Base-by-base conservation (phyloP, 1,140 invertebrate species). In the Platyura marginata region DNA sequence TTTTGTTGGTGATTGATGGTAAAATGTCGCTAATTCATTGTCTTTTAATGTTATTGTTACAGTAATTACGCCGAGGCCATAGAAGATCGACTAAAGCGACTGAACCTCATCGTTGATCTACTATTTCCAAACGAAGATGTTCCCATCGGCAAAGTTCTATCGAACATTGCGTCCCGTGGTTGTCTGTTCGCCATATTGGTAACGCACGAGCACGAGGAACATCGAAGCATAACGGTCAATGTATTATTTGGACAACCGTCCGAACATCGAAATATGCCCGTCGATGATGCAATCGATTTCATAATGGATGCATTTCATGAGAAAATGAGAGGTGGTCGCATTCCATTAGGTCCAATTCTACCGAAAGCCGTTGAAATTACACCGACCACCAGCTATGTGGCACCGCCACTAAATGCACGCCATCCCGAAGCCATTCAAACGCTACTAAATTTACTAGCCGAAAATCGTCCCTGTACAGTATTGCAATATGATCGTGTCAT, bases 251-350 rank as follows among this genome's bases (percentile, higher is more conserved):
- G 89, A 15, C 66, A 81, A 51, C 84, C 87, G 47, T 48, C 64
- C 81, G 90, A 93, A 57, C 89, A 94, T 56, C 74, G 89, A 47
- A 92, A 95, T 62, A 93, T 94, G 85, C 88, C 87, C 0, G 52
- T 91, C n/a, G 85, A 92, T 41, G 86, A 92, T 63, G 86, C 89
- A 2, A 68, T 93, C 43, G 70, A 70, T 44, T 66, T 93, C 33
- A 69, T 94, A 23, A 69, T 70, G 18, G 70, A 78, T 16, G 88
- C 87, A 60, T 92, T 86, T 63, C 74, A 77, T 41, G 72, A 73
- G 41, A 85, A 87, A 56, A 76, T 85, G 53, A 67, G 69, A 44
- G 70, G 72, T 13, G 59, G 65, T 2, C 50, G 62, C 43, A 25
- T 40, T 23, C 42, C 37, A 13, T 43, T 49, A 18, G 51, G 65